A percentile compares a stretch with the other conserved stretches of the same genome.
phyloP scores from a whole-genome alignment of 2,113 vertebrate species.

The Eonycteris spelaea region DNA sequence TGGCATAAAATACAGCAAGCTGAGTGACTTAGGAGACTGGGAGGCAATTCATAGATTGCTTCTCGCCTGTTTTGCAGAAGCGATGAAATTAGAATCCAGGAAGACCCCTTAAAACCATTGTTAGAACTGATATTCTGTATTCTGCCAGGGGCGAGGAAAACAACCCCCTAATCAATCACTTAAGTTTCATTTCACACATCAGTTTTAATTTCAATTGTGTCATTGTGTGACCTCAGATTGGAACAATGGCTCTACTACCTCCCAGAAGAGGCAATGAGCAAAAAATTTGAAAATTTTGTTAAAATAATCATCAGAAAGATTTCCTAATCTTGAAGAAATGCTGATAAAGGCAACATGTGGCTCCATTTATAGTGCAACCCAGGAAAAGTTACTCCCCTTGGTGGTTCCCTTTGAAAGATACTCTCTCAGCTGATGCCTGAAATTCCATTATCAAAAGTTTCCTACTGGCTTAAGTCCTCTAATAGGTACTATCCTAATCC shows the following conservation, averaged over 20 bases:
- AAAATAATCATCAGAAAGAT: neutral
- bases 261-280: neutral
- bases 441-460: neutral
- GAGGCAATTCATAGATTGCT: neutral
- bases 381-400: neutral
- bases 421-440: neutral
- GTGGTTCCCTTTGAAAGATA: neutral
- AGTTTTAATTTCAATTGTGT: neutral
- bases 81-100: neutral
- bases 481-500: neutral
- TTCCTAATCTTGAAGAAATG: neutral
- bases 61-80: neutral
- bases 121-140: neutral
- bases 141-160: neutral
- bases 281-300: neutral
- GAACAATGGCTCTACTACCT: neutral
- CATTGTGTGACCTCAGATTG: neutral
- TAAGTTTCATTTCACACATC: neutral
- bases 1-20: neutral
- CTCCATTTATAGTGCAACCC: neutral
- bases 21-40: neutral
- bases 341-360: neutral
- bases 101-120: neutral
- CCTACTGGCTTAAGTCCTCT: neutral
- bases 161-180: neutral